phyloP scores from a whole-genome alignment of 1,140 invertebrate genomes.

The Colletes latitarsis region DNA sequence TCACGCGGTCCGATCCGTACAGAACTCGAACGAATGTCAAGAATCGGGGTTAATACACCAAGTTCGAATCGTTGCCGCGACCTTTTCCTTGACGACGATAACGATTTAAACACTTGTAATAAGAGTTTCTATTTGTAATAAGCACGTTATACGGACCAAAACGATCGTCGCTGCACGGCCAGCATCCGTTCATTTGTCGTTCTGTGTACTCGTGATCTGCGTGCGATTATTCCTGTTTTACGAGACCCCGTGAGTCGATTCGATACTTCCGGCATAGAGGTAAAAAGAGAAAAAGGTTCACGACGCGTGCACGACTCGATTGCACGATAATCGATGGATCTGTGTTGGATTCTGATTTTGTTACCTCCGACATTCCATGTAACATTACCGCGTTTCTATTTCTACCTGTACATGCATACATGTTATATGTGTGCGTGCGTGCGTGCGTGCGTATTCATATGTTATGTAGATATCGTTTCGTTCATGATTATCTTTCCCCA shows the following conservation, averaged over 20 bases:
- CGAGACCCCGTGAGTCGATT: background rate
- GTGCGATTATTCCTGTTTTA: constrained; percentile 4
- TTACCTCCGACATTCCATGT: constrained; percentile 40
- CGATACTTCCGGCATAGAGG: background rate
- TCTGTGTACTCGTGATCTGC: constrained; percentile 12
- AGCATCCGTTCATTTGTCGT: constrained; percentile 10
- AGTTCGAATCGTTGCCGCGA: background rate
- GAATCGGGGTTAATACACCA: too few relatives aligned
- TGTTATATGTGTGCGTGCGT: background rate
- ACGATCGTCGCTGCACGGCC: constrained; percentile 19
- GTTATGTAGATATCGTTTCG: constrained; percentile 23
- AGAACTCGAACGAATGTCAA: too few relatives aligned
- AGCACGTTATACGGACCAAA: constrained; percentile 25
- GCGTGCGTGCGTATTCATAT: background rate
- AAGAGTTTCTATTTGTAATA: constrained; percentile 17
- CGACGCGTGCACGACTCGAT: background rate
- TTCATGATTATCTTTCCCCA: background rate
- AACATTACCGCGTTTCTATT: constrained; percentile 34
- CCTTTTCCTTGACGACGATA: background rate
- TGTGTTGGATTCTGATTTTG: constrained; percentile 5
- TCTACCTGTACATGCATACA: background rate
- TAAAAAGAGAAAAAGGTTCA: background rate
- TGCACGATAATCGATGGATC: constrained; percentile 2
- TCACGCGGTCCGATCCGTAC: background rate
- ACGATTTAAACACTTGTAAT: constrained; percentile 20